Evolutionary conservation across 2,888 invertebrate genomes (phyloP).

Genomic region (Hirtodrosophila alboralis): DNA sequence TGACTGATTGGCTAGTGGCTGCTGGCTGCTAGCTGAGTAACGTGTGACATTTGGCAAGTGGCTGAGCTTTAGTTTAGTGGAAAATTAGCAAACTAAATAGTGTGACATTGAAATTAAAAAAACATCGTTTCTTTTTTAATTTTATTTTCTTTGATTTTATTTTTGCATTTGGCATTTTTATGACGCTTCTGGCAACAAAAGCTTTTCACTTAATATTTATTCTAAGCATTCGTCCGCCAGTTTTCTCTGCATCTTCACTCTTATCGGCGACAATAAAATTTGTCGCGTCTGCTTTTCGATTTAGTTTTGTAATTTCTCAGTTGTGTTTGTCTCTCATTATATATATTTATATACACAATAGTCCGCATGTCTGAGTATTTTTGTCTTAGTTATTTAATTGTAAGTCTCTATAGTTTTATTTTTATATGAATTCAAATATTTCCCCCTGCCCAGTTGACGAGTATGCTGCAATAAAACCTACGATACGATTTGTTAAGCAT

Average conservation of each 20-base stretch:
- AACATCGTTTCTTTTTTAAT: conserved; percentile 3
- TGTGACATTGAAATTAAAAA: conserved; percentile 49
- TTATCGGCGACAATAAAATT: not conserved
- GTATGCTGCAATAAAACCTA: conserved; percentile 5
- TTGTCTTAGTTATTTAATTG: conserved; percentile 68
- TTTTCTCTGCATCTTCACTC: not conserved
- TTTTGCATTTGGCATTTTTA: conserved; percentile 16
- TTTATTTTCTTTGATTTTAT: conserved; percentile 3
- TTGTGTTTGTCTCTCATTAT: conserved; percentile 44
- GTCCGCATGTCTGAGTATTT: conserved; percentile 47
- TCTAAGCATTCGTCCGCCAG: conserved; percentile 11
- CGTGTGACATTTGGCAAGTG: conserved; percentile 25
- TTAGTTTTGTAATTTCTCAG: conserved; percentile 30
- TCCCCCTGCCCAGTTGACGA: conserved; percentile 1
- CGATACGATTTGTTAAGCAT: conserved; percentile 11
- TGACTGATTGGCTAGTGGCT: conserved; percentile 18
- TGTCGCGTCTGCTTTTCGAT: conserved; percentile 17
- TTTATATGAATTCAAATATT: conserved; percentile 62
- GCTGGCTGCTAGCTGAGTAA: not conserved
- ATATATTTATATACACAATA: conserved; percentile 63
- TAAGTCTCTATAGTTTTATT: conserved; percentile 59
- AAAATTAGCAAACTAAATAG: conserved; percentile 34
- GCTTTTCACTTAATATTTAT: conserved; percentile 24
- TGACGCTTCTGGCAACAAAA: conserved; percentile 37
- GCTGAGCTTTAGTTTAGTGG: conserved; percentile 38